Evolutionary conservation across 2,888 invertebrate species (phyloP).

Genomic region (Coleophora flavipennella): DNA sequence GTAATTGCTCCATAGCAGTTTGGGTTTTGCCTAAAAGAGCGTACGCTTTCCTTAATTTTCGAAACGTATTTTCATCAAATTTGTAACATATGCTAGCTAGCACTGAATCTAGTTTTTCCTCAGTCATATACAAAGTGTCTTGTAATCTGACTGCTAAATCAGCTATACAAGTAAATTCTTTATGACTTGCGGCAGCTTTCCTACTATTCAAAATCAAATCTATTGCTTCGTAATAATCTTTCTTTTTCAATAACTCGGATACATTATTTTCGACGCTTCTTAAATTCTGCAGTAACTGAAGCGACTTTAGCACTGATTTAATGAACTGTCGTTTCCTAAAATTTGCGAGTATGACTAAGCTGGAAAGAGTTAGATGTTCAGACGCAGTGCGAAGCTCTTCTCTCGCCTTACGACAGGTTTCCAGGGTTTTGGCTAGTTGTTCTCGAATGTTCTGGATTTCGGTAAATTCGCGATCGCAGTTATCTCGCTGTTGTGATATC

Average conservation of each 20-base stretch:
- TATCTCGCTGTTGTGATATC: constrained; percentile 91
- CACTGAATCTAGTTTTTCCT: constrained; percentile 91
- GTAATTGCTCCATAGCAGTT: constrained; percentile 93
- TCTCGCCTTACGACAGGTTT: constrained; percentile 81
- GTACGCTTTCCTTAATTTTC: constrained; percentile 90
- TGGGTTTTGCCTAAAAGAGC: constrained; percentile 91
- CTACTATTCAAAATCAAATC: constrained; percentile 91
- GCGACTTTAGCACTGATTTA: constrained; percentile 82
- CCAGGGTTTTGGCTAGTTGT: constrained; percentile 78
- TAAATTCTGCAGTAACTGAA: constrained; percentile 66
- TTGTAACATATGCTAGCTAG: constrained; percentile 82
- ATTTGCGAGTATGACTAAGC: constrained; percentile 91
- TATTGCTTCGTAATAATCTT: constrained; percentile 92
- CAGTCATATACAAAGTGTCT: constrained; percentile 91
- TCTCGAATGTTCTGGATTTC: constrained; percentile 81
- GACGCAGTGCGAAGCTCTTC: constrained; percentile 82
- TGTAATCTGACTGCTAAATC: constrained; percentile 89
- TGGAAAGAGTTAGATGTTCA: constrained; percentile 86
- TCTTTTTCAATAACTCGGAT: constrained; percentile 84
- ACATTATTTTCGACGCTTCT: constrained; percentile 89
- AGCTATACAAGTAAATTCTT: constrained; percentile 92
- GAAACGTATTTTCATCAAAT: constrained; percentile 85
- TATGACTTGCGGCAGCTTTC: constrained; percentile 86
- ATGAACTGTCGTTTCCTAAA: constrained; percentile 91
- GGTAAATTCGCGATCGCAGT: constrained; percentile 88